Evolutionary conservation across 2,797 vertebrate genomes (phyloP), one percentile per base, ranked within the genome.

Genomic region (Eupleurogrammus muticus): DNA sequence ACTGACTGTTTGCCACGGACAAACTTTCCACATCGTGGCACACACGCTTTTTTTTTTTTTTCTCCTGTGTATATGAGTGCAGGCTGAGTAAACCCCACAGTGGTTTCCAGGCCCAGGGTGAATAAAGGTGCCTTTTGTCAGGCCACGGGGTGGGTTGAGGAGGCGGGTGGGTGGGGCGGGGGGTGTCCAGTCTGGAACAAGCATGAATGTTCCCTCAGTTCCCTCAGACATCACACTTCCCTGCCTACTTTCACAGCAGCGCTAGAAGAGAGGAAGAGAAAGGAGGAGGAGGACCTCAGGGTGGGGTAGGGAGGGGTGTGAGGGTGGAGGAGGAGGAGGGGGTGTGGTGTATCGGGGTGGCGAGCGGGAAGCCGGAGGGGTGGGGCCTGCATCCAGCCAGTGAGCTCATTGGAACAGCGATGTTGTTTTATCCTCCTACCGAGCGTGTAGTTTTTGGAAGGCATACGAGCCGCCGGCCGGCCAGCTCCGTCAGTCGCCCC

Each of bases 111-210:
- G 82, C 85, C 53, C 83, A 78, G 74, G 80, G 77, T 84, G 95
- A 95, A 97, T 96, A 98, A 97, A 97, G 96, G 96, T 96, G 96
- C 96, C 89, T 96, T 94, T 98, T 98, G 97, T 98, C 90, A 90
- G 64, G 79, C 62, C 21, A 84, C 32, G 70, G 90, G 82, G 91
- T 83, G 78, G 77, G 81, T 68, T 72, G 75, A 63, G 74, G 73
- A 74, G 92, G 84, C 11, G 72, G 73, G 85, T 67, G 92, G 79
- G 87, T 71, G 83, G 76, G 84, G 90, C 69, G 82, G 91, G 35
- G 75, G 70, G 70, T 73, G 92, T 91, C 92, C 92, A 91, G 94
- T 95, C 93, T 94, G 94, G 82, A 87, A 89, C 83, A 77, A 89
- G 92, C 91, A 95, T 97, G 96, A 97, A 96, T 96, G 96, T 94